These are phyloP conservation scores for Papilio polyxenes DNA, from an alignment of 1,140 invertebrate genomes.

Conservation along the genomic window DNA sequence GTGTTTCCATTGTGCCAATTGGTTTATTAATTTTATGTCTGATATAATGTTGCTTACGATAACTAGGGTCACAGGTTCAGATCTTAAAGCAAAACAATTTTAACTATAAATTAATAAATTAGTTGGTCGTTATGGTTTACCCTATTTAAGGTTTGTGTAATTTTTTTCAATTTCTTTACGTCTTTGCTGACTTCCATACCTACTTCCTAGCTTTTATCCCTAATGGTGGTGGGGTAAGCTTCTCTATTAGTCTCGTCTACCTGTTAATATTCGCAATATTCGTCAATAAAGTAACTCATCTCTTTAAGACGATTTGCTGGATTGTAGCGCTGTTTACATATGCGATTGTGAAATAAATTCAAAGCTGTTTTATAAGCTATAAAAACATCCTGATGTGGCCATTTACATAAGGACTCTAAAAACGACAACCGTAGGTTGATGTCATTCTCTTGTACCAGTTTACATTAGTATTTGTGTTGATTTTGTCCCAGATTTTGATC, in stretches of 20 bases:
- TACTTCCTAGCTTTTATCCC: background rate
- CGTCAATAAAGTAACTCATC: background rate
- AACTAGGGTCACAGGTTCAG: background rate
- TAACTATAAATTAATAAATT: background rate
- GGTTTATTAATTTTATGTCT: constrained; percentile 26
- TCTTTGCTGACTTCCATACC: too few species aligned
- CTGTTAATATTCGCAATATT: background rate
- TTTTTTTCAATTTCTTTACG: background rate
- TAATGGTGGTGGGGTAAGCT: too few species aligned
- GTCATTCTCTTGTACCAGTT: constrained; percentile 54
- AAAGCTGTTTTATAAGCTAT: constrained; percentile 51
- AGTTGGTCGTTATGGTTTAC: background rate
- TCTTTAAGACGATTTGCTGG: background rate
- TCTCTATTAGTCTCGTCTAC: too few species aligned
- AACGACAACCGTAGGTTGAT: constrained; percentile 55
- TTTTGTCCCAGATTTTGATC: constrained; percentile 42
- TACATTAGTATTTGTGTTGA: constrained; percentile 52
- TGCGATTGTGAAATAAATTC: constrained; percentile 50
- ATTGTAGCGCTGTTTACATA: constrained; percentile 49
- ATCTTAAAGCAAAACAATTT: background rate
- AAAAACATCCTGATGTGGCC: constrained; percentile 51
- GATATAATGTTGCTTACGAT: constrained; percentile 26
- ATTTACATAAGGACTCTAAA: constrained; percentile 68
- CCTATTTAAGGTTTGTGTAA: background rate
- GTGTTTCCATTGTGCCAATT: background rate